A percentile compares a stretch with the other conserved stretches of the same genome.
Conservation (phyloP, 2,113 vertebrate species). For the Pundamilia nyererei region DNA sequence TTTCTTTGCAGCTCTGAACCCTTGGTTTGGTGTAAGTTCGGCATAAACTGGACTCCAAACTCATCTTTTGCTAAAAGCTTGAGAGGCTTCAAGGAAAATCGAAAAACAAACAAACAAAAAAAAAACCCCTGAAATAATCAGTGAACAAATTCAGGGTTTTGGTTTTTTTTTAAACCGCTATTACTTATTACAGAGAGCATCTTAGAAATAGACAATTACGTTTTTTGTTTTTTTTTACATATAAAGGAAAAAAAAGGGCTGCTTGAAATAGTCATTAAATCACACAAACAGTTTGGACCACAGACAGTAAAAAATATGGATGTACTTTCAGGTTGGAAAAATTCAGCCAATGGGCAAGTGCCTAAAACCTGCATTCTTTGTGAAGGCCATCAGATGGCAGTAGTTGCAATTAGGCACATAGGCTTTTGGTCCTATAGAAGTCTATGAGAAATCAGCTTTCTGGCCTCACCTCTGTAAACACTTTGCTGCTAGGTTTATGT, state of each 20-base stretch:
- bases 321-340: not conserved
- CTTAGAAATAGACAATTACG: not conserved
- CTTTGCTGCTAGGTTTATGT: not conserved
- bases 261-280: not conserved
- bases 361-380: not conserved
- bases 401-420: not conserved
- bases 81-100: not conserved
- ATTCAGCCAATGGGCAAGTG: not conserved
- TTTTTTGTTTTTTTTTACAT: not conserved
- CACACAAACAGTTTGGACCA: not conserved
- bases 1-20: not conserved
- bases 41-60: not conserved
- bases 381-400: not conserved
- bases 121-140: accelerated
- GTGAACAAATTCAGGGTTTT: not conserved
- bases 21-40: not conserved
- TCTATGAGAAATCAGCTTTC: not conserved
- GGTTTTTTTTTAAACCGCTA: accelerated
- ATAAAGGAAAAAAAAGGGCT: accelerated
- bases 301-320: not conserved
- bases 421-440: not conserved
- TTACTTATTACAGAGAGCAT: not conserved
- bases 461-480: not conserved
- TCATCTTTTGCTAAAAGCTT: not conserved
- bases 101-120: not conserved